Conservation (phyloP, 2,888 invertebrate species). For the Blastobasis adustella region DNA sequence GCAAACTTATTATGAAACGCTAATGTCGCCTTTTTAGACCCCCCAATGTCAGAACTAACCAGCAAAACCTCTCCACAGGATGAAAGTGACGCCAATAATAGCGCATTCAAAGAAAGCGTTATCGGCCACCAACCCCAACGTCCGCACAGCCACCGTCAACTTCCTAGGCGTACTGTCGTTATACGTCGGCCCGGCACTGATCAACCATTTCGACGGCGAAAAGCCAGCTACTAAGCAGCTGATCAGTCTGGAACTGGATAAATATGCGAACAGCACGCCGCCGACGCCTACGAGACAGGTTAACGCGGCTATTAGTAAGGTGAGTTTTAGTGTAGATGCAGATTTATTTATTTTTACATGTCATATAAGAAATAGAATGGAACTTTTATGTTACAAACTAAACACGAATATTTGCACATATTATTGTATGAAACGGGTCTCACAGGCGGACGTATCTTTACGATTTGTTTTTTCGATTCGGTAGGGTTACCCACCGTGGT, state of each 20-base stretch:
- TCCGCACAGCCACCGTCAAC: constrained; percentile 84
- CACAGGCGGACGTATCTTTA: too few species aligned
- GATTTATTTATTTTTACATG: too few species aligned
- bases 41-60: too few species aligned
- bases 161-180: constrained; percentile 86
- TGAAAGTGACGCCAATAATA: constrained; percentile 83
- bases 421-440: too few species aligned
- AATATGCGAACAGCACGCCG: constrained; percentile 83
- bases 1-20: too few species aligned
- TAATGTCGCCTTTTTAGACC: too few species aligned
- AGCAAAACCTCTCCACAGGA: constrained; percentile 36
- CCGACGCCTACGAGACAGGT: constrained; percentile 83
- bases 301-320: constrained; percentile 52
- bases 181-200: constrained; percentile 84
- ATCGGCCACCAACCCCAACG: constrained; percentile 88
- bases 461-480: too few species aligned
- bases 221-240: constrained; percentile 89
- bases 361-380: too few species aligned
- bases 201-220: constrained; percentile 89
- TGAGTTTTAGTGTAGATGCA: constrained; percentile 14
- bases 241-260: constrained; percentile 90
- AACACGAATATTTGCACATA: too few species aligned
- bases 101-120: constrained; percentile 89
- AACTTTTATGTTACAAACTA: too few species aligned
- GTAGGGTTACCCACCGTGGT: too few species aligned